Base-by-base conservation (phyloP, 2,888 invertebrate genomes). In the Agrilus cyanescens region DNA sequence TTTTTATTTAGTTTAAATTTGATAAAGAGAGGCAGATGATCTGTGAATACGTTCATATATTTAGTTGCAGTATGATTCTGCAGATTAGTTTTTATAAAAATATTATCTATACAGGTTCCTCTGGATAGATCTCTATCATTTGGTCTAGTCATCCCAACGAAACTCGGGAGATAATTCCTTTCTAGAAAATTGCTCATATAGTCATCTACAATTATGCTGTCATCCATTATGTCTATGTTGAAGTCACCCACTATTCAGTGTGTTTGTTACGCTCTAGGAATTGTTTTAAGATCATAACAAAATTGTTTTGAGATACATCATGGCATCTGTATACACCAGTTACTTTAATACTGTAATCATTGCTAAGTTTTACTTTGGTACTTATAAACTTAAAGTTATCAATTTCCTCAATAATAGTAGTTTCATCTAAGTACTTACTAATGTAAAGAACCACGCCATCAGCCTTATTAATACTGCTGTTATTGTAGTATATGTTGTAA, bases 101-200 rank as follows among this genome's bases (percentile, higher is more conserved):
- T 34, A 32, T 45, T 45, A 38, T 45, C 44, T 16, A 45, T 45
- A 32, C 45, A 46, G 10, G 33, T 30, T 25, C 45, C 45, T 31
- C 20, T 30, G 12, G n/a, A 6, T 12, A 36, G n/a, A 36, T 36
- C 15, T 14, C 15, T 36, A 12, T 31, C 25, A 37, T 37, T 38
- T 13, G 45, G 45, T 38, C 43, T 37, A 38, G 45, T 45, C 15
- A 37, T 32, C 8, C 31, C 25, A 45, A 18, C 32, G 12, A 45
- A 45, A 18, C 32, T 25, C 1, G 45, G 43, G 7, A 39, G 20
- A 34, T 45, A 45, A 10, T 29, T 39, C 8, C 7, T 20, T 12
- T 45, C 38, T 10, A 45, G 33, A 34, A 45, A 34, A 25, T 29
- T 45, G 20, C 10, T 46, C 37, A 45, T 12, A 16, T 29, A 43